Evolutionary conservation across 2,888 invertebrate genomes (phyloP).

Genomic region (Pseudococcus jackbeardsleyi): DNA sequence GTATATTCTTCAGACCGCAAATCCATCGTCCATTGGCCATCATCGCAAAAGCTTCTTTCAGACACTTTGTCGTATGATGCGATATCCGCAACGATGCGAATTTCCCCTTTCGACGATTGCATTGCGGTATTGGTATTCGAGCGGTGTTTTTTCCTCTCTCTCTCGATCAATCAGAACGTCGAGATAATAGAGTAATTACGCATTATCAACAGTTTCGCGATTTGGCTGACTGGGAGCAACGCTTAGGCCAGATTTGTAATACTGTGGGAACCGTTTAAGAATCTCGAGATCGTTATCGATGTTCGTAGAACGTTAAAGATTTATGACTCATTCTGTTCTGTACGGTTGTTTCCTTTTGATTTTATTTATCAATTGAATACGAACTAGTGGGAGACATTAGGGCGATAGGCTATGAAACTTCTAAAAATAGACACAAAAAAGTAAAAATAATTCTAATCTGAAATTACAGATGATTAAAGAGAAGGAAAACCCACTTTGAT

Average conservation of each 20-base stretch:
- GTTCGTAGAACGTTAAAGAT: not conserved
- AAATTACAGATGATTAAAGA: too few species aligned
- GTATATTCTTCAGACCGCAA: not conserved
- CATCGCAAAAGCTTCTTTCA: not conserved
- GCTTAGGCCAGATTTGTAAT: not conserved
- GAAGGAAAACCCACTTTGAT: too few species aligned
- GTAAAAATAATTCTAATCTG: too few species aligned
- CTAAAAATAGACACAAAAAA: too few species aligned
- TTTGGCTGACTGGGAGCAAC: not conserved
- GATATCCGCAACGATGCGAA: not conserved
- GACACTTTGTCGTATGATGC: not conserved
- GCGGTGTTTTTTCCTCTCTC: not conserved
- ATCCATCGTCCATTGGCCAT: not conserved
- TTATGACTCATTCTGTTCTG: not conserved
- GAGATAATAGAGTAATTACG: constrained; percentile 38
- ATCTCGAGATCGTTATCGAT: not conserved
- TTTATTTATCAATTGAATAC: not conserved
- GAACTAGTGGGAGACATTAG: too few species aligned
- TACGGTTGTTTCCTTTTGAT: not conserved
- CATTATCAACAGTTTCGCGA: constrained; percentile 40
- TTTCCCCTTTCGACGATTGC: not conserved
- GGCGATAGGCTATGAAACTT: too few species aligned
- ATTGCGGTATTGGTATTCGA: not conserved
- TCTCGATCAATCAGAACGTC: not conserved
- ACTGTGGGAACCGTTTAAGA: not conserved